Percentiles rank a stretch among this genome's conserved stretches.
Conservation (phyloP, 2,113 vertebrate genomes). For the Gila orcuttii region DNA sequence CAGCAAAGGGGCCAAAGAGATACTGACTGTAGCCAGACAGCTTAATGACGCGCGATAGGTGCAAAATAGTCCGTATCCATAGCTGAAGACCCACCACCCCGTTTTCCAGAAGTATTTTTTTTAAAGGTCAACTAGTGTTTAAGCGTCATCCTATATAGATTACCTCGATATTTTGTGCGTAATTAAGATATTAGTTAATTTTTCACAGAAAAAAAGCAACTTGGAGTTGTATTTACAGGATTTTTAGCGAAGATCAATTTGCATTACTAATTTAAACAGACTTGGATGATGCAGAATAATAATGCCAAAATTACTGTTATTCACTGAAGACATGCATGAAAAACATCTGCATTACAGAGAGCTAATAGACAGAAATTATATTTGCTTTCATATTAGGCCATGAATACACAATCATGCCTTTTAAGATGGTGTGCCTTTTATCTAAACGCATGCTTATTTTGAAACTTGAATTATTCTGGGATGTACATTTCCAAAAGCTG, state of each 20-base stretch:
- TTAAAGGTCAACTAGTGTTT: background rate
- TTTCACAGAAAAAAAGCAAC: background rate
- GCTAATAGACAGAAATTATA: background rate
- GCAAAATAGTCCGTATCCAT: background rate
- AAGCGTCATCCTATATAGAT: background rate
- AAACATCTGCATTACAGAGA: background rate
- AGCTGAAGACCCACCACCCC: background rate
- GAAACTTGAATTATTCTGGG: slow-evolving; percentile 29
- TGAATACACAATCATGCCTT: slow-evolving; percentile 24
- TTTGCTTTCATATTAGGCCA: background rate
- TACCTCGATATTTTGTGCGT: background rate
- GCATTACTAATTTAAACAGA: slow-evolving; percentile 8
- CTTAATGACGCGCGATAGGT: slow-evolving; percentile 80
- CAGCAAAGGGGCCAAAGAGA: slow-evolving; percentile 82
- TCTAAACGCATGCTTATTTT: background rate
- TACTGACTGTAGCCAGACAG: slow-evolving; percentile 80
- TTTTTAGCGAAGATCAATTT: background rate
- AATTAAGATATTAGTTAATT: background rate
- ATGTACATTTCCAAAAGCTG: slow-evolving; percentile 10
- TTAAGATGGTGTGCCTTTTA: slow-evolving; percentile 9
- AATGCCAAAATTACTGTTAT: background rate
- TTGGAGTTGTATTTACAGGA: background rate
- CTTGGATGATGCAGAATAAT: background rate
- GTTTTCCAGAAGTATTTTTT: background rate
- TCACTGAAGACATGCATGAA: background rate